Evolutionary conservation across 2,888 invertebrate species (phyloP).

Genomic region (Drosophila hawaiiensis): DNA sequence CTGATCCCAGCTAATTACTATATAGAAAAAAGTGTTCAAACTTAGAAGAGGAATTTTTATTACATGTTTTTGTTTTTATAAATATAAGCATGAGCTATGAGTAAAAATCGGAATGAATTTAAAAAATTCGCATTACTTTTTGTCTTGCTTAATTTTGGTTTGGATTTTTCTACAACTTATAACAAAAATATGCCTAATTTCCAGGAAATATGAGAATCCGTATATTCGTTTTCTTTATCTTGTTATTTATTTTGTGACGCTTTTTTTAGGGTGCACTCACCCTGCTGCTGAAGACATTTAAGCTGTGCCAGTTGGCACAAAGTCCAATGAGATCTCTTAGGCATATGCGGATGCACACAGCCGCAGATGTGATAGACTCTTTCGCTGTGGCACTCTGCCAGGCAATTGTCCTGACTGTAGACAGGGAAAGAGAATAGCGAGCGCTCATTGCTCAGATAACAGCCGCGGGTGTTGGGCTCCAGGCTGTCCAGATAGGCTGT

Average conservation of each 20-base stretch:
- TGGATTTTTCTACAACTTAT: not conserved
- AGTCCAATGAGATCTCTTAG: constrained; percentile 74
- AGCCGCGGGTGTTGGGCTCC: constrained; percentile 86
- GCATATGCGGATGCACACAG: constrained; percentile 87
- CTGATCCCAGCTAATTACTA: constrained; percentile 30
- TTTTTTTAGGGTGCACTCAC: constrained; percentile 38
- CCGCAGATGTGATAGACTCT: constrained; percentile 86
- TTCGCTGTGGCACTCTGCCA: constrained; percentile 87
- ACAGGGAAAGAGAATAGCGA: constrained; percentile 77
- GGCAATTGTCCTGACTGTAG: constrained; percentile 89
- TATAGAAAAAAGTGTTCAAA: not conserved
- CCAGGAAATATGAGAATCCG: no score
- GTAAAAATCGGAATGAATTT: not conserved
- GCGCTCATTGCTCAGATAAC: constrained; percentile 87
- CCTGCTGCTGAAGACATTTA: constrained; percentile 64
- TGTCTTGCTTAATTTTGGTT: not conserved
- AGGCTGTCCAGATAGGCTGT: constrained; percentile 86
- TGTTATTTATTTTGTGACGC: not conserved
- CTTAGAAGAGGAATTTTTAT: not conserved
- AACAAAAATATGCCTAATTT: not conserved
- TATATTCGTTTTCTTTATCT: not conserved
- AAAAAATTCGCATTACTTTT: no score
- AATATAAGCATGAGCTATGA: not conserved
- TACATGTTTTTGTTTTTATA: not conserved
- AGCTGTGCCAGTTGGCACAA: constrained; percentile 67